Evolutionary conservation across 1,140 invertebrate genomes (phyloP).

Genomic region (Pteromalus puparum): DNA sequence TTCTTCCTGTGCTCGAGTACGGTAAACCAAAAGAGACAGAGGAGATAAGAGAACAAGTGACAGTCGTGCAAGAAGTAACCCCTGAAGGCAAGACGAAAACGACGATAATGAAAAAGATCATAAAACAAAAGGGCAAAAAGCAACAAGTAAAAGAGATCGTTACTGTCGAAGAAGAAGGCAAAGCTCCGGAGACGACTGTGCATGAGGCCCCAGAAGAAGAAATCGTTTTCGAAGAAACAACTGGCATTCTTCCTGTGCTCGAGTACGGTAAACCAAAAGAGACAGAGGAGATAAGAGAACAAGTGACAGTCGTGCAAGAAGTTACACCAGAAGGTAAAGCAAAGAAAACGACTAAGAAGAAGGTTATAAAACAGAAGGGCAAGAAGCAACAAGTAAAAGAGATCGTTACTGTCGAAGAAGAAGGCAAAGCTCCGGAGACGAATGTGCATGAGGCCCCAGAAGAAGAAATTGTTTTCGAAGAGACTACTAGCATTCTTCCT

Average conservation of each 20-base stretch:
- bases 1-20: background rate
- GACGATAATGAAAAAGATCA: slow-evolving; percentile 38
- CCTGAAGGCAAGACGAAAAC: background rate
- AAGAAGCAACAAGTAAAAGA: slow-evolving; percentile 72
- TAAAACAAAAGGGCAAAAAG: slow-evolving; percentile 61
- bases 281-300: slow-evolving; percentile 64
- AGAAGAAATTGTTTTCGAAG: slow-evolving; percentile 41
- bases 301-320: slow-evolving; percentile 64
- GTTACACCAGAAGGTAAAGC: slow-evolving; percentile 68
- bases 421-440: slow-evolving; percentile 58
- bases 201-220: slow-evolving; percentile 72
- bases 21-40: background rate
- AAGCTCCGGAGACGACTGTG: slow-evolving; percentile 55
- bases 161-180: slow-evolving; percentile 58
- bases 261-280: slow-evolving; percentile 46
- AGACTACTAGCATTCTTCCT: too few relatives aligned
- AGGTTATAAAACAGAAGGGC: slow-evolving; percentile 62
- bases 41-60: background rate
- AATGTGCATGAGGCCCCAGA: slow-evolving; percentile 53
- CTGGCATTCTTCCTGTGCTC: background rate
- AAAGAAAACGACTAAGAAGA: slow-evolving; percentile 67
- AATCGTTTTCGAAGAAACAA: slow-evolving; percentile 66
- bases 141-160: slow-evolving; percentile 65
- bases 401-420: slow-evolving; percentile 68
- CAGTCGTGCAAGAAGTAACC: background rate